Evolutionary conservation across 2,113 vertebrate species (phyloP), one percentile per base, ranked within the genome.

Genomic region (Neoarius graeffei): DNA sequence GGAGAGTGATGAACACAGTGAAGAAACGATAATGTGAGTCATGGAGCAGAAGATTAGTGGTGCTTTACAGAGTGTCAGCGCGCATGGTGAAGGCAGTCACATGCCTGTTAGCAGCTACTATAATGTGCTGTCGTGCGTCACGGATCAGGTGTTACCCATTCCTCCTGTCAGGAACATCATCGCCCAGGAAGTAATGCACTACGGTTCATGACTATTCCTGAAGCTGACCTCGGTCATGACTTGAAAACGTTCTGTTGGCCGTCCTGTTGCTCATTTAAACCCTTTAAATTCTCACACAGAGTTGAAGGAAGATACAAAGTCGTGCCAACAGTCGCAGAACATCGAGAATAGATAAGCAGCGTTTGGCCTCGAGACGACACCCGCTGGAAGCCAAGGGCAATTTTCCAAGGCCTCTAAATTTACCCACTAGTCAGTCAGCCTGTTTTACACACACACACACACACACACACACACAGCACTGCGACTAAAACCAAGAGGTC

Each of bases 71-170:
- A 62, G 66, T 15, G n/a, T 5, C 14, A 59, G 15, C 60, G 81
- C 25, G 11, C 48, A 84, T 30, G 54, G 77, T 35, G 4, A n/a
- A 79, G 7, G 59, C 83, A 27, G 79, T 86, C 86, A 88, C 84
- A 83, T 82, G 83, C 17, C n/a, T 64, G 54, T 20, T 79, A 84
- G 81, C 59, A 80, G 48, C 50, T 89, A 50, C 10, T 74, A 82
- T 14, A 81, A 82, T 67, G n/a, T 62, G 60, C 67, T 9, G 80
- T 57, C 66, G 74, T 87, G 71, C 83, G 89, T 59, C 62, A 48
- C 89, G 76, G 30, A 76, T 83, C 52, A 30, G 86, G 42, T 7
- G 57, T 30, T 59, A n/a, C 79, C 42, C 48, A 20, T n/a, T 64
- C 60, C 71, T 64, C 23, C n/a, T n/a, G 5, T 15, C 52, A 54